Evolutionary conservation across 2,797 vertebrate species (phyloP).

Genomic region (Selene dorsalis): DNA sequence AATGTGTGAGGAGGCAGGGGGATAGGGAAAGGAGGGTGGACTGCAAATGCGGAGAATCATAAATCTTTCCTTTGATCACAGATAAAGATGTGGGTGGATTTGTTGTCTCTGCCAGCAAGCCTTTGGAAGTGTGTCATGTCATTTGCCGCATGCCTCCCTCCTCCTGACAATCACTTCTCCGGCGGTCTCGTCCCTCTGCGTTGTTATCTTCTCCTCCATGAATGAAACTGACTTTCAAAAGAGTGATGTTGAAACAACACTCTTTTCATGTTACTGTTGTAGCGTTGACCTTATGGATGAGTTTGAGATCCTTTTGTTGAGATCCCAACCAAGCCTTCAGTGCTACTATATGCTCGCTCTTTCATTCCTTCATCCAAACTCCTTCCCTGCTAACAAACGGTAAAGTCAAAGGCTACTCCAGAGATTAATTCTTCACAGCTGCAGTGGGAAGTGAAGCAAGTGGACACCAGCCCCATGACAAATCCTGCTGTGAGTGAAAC

Average conservation of each 20-base stretch:
- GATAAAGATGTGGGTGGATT: constrained; percentile 74
- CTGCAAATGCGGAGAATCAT: constrained; percentile 63
- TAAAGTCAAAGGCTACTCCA: constrained; percentile 53
- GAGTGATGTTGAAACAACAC: constrained; percentile 59
- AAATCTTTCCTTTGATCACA: constrained; percentile 75
- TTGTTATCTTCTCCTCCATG: constrained; percentile 59
- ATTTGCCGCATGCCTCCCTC: constrained; percentile 63
- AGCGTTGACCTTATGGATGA: constrained; percentile 57
- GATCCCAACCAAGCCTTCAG: constrained; percentile 15
- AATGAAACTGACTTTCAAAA: constrained; percentile 51
- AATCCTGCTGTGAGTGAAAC: constrained; percentile 52
- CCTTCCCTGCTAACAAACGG: constrained; percentile 41
- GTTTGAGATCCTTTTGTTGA: constrained; percentile 33
- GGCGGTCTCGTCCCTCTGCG: constrained; percentile 52
- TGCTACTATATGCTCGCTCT: constrained; percentile 9
- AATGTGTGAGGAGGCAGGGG: constrained; percentile 52
- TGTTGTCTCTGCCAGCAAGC: constrained; percentile 65
- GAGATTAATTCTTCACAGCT: constrained; percentile 58
- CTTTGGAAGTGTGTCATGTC: constrained; percentile 72
- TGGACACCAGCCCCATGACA: constrained; percentile 46
- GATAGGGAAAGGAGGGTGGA: constrained; percentile 45
- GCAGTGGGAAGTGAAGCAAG: constrained; percentile 52
- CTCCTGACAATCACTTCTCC: constrained; percentile 64
- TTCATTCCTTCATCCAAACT: constrained; percentile 42
- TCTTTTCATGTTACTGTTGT: constrained; percentile 52